Base-by-base conservation (phyloP, 2,113 vertebrate species). In the Gymnobelideus leadbeateri region DNA sequence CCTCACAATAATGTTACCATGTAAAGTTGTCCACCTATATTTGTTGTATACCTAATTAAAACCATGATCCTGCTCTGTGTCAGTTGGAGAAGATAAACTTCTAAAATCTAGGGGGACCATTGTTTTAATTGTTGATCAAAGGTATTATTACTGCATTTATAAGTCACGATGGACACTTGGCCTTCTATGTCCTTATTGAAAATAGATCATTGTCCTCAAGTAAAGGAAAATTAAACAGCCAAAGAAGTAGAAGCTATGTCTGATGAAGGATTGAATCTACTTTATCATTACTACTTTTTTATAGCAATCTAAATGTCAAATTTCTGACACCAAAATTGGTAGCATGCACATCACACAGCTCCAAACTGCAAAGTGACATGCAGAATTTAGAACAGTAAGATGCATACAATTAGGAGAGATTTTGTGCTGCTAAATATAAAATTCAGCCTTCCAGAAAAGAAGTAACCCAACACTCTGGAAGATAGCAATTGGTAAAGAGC, bases 391-490 rank as follows among this genome's bases (percentile, higher is more conserved):
- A 98, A 96, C 61, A 96, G 96, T 97, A 93, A 93, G 94, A 96
- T 97, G 96, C 93, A 94, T 97, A 96, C 96, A 98, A 97, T 98
- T 97, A 97, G 92, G 84, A 96, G 90, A 93, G 95, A 94, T 92
- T 94, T 91, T 96, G 61, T 96, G 93, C 68, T 97, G 95, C 97
- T 97, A 98, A 97, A 97, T 98, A 97, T 98, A 97, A 97, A 97
- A 98, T 61, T 91, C 54, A 93, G 95, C 96, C 91, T 94, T 96
- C 97, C 94, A 94, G 93, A 91, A 61, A 91, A 49, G 50, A 96
- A 50, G 89, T 94, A 95, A 95, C 95, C 97, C 94, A 97, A 93
- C 46, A 26, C 61, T 94, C 94, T 94, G 77, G 53, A 97, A 96
- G 31, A 91, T 4, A 14, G 47, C 52, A 97, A 37, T 92, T 96